A percentile compares a stretch with the other conserved stretches of the same genome.
phyloP scores from a whole-genome alignment of 2,797 vertebrate genomes.

The Coregonus suidteri region DNA sequence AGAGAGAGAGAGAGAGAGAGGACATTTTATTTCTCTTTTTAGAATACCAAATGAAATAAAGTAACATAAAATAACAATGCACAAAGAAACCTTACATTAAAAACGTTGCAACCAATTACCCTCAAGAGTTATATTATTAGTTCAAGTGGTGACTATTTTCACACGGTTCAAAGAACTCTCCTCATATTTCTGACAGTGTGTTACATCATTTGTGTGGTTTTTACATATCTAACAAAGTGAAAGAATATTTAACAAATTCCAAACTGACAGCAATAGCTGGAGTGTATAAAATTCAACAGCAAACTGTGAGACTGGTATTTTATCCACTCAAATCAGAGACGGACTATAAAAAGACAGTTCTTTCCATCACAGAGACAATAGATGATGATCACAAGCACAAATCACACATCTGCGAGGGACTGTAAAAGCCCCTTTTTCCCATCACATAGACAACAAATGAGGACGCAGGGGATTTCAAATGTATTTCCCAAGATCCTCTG shows the following conservation, averaged over 20 bases:
- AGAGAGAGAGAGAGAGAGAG: too few relatives aligned
- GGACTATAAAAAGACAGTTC: neutral
- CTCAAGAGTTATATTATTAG: neutral
- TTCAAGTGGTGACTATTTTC: neutral
- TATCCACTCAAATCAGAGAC: neutral
- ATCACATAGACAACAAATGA: too few relatives aligned
- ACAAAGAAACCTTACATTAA: neutral
- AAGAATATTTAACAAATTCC: neutral
- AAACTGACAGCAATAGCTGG: neutral
- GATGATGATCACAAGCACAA: slow-evolving; percentile 71
- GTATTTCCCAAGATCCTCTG: slow-evolving; percentile 60
- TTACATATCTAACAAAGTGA: too few relatives aligned
- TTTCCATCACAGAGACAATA: slow-evolving; percentile 71
- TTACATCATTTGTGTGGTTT: neutral
- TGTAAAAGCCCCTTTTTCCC: too few relatives aligned
- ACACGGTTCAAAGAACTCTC: neutral
- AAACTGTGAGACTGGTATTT: neutral
- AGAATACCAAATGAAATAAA: neutral
- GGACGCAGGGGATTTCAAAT: slow-evolving; percentile 58
- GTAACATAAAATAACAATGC: neutral
- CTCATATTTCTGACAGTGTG: neutral
- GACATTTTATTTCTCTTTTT: too few relatives aligned
- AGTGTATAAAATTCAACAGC: neutral
- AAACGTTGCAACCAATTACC: neutral
- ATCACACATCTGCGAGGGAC: too few relatives aligned